A percentile compares a stretch with the other conserved stretches of the same genome.
Conservation (phyloP, 2,888 invertebrate genomes). For the Euplexia lucipara region DNA sequence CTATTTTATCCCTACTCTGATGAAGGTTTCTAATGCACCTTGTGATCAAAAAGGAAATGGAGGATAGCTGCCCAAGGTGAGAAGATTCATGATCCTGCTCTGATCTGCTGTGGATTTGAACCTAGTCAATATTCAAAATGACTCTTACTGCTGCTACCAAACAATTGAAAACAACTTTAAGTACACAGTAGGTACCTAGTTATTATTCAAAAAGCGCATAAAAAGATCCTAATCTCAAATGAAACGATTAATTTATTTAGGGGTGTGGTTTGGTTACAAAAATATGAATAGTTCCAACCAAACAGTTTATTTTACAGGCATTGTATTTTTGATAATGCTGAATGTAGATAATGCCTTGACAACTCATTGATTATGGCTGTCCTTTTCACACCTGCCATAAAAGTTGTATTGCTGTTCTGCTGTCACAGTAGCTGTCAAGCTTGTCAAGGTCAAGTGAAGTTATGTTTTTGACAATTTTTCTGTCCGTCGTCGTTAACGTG, state of each 20-base stretch:
- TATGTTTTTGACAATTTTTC: conserved; percentile 36
- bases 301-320: conserved; percentile 5
- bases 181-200: no score
- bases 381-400: conserved; percentile 28
- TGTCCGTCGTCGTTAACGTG: background rate
- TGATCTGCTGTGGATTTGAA: no score
- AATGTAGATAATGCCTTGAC: conserved; percentile 24
- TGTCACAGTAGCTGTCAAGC: conserved; percentile 35
- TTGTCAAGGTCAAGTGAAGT: conserved; percentile 59
- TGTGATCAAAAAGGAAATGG: no score
- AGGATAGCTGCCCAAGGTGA: no score
- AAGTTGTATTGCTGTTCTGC: conserved; percentile 18
- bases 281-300: conserved; percentile 18
- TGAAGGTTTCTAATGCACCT: no score
- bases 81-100: no score
- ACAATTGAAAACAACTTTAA: background rate
- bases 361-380: conserved; percentile 10
- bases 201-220: no score
- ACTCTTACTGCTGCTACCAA: background rate
- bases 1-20: no score
- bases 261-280: conserved; percentile 10
- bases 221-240: background rate
- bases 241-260: background rate
- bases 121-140: no score
- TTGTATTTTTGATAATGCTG: conserved; percentile 36